Conservation (phyloP, 2,797 vertebrate species). For the Peromyscus nudipes region DNA sequence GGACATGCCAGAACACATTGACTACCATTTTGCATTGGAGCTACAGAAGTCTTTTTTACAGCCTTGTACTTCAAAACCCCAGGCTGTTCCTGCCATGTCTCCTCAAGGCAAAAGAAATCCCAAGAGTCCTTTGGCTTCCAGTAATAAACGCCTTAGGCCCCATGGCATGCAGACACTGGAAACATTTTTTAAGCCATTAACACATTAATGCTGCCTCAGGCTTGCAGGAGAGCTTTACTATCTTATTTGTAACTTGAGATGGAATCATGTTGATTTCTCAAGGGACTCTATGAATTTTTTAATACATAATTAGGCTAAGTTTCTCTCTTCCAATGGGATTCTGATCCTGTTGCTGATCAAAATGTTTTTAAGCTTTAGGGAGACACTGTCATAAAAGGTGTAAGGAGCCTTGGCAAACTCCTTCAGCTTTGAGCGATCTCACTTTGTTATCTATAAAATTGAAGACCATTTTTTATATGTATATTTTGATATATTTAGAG, state of each 20-base stretch:
- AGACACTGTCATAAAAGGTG: not conserved
- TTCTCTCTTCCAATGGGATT: constrained; percentile 40
- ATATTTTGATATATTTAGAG: not conserved
- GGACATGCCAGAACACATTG: constrained; percentile 96
- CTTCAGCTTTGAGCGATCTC: not conserved
- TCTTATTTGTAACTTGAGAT: constrained; percentile 54
- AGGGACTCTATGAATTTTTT: constrained; percentile 47
- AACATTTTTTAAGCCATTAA: constrained; percentile 93
- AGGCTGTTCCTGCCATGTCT: constrained; percentile 71
- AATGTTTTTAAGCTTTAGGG: constrained; percentile 39
- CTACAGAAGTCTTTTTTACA: constrained; percentile 93
- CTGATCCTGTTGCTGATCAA: constrained; percentile 36
- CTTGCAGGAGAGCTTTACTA: constrained; percentile 47
- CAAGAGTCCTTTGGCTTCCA: constrained; percentile 88
- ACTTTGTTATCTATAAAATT: not conserved
- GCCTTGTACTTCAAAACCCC: not conserved
- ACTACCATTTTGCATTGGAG: constrained; percentile 97
- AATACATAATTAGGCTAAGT: constrained; percentile 21
- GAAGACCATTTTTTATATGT: not conserved
- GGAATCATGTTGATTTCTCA: constrained; percentile 42
- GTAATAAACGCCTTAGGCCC: constrained; percentile 90
- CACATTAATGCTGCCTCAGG: constrained; percentile 81
- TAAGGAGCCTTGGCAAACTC: not conserved
- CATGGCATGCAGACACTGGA: constrained; percentile 91
- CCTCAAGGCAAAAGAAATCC: constrained; percentile 90